phyloP scores from a whole-genome alignment of 1,140 invertebrate species.

The Drosophila saltans region DNA sequence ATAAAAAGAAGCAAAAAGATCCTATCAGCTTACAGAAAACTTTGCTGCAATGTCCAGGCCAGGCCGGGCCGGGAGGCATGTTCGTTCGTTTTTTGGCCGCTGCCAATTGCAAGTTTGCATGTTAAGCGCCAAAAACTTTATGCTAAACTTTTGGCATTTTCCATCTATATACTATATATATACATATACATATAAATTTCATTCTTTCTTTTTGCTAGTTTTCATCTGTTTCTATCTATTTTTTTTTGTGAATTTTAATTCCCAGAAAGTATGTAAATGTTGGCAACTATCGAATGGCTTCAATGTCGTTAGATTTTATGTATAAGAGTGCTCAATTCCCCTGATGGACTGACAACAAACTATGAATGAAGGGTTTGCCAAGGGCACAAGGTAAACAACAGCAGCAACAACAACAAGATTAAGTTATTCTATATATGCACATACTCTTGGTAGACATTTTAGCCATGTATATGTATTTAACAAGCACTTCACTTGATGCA shows the following conservation, averaged over 20 bases:
- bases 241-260: slow-evolving; percentile 66
- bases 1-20: slow-evolving; percentile 1
- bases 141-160: slow-evolving; percentile 73
- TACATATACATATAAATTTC: neutral
- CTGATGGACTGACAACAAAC: slow-evolving; percentile 16
- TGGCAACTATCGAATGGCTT: slow-evolving; percentile 63
- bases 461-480: slow-evolving; percentile 51
- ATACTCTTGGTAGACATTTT: slow-evolving; percentile 36
- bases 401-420: slow-evolving; percentile 59
- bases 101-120: slow-evolving; percentile 77
- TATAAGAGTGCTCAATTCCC: slow-evolving; percentile 7
- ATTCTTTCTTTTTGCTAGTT: neutral
- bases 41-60: slow-evolving; percentile 26
- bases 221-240: slow-evolving; percentile 17
- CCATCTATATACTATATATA: slow-evolving; percentile 13
- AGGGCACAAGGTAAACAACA: slow-evolving; percentile 53
- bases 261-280: slow-evolving; percentile 70
- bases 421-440: slow-evolving; percentile 31
- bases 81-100: slow-evolving; percentile 47
- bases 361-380: slow-evolving; percentile 18
- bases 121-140: slow-evolving; percentile 75
- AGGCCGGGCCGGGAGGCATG: slow-evolving; percentile 44
- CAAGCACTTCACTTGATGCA: slow-evolving; percentile 62
- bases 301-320: slow-evolving; percentile 74
- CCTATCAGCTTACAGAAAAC: slow-evolving; percentile 69